Evolutionary conservation across 2,113 vertebrate genomes (phyloP), one percentile per base, ranked within the genome.

Genomic region (Albula goreensis): DNA sequence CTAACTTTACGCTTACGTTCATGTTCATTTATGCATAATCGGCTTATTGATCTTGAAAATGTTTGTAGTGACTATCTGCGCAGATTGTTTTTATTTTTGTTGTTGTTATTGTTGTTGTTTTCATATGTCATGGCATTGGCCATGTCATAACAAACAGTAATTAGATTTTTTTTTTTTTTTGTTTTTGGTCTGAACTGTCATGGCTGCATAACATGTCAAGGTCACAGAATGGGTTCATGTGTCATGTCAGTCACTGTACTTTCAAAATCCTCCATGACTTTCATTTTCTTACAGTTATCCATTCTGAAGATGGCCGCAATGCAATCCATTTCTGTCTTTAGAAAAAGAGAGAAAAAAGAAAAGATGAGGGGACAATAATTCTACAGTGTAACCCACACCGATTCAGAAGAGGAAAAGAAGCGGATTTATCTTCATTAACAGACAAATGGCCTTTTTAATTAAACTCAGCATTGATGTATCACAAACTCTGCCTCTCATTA

Each of bases 401-500:
- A 10, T 78, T 78, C 31, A 15, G 17, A 86, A 50, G 8, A 56
- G 66, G 15, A 56, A 41, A 22, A 50, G 41, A 52, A 81, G 50
- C 83, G 85, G 70, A 86, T 86, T 83, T 78, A 83, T 86, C 85
- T 82, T 83, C 63, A 83, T 86, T 86, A 86, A 86, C 85, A 86
- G 85, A 83, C 70, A 83, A 86, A 63, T 86, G 63, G 85, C 63
- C 85, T 51, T 82, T 63, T 77, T 83, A 86, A 86, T 86, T 83
- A 86, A 86, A 86, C 70, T 15, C 51, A 57, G 83, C 85, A 86
- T 60, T 86, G 80, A 86, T 86, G 81, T 78, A 83, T 83, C 85
- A 50, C 85, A 78, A 86, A 86, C 80, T 78, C 80, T 49, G 53
- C 81, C 51, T 31, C 85, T 86, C 80, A 60, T 86, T 86, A 86